Evolutionary conservation across 1,140 invertebrate genomes (phyloP).

Genomic region (Monochamus saltuarius): DNA sequence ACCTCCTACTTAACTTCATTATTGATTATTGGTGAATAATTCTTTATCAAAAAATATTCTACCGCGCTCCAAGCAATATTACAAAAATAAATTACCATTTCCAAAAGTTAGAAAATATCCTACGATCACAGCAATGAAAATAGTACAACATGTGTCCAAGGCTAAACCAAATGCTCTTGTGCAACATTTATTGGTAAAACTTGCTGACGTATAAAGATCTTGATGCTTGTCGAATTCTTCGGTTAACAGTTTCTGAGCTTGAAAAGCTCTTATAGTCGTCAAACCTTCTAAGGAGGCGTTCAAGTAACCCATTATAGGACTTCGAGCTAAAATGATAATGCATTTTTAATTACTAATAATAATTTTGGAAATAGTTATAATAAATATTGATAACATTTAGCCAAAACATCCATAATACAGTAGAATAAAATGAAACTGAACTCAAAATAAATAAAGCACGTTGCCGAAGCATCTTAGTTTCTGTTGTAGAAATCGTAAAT

Average conservation of each 20-base stretch:
- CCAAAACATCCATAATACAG: no score
- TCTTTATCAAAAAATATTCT: not conserved
- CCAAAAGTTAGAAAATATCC: slow-evolving; percentile 53
- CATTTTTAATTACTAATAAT: not conserved
- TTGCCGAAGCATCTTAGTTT: no score
- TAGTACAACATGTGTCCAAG: slow-evolving; percentile 72
- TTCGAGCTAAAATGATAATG: slow-evolving; percentile 42
- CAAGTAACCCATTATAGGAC: slow-evolving; percentile 69
- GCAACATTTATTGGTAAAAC: slow-evolving; percentile 53
- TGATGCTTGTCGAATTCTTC: slow-evolving; percentile 79
- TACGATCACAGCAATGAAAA: slow-evolving; percentile 70
- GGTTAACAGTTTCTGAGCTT: slow-evolving; percentile 73
- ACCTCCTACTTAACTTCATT: no score
- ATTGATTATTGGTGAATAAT: not conserved
- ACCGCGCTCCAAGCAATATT: not conserved
- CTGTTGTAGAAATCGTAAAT: no score
- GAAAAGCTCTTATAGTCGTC: slow-evolving; percentile 83
- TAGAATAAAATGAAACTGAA: no score
- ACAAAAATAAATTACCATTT: slow-evolving; percentile 60
- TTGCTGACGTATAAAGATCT: slow-evolving; percentile 68
- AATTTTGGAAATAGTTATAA: not conserved
- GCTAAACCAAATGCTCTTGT: slow-evolving; percentile 72
- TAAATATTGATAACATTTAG: not conserved
- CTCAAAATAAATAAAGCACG: no score
- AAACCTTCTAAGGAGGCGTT: slow-evolving; percentile 70